Percentiles rank a stretch among this genome's conserved stretches.
Conservation (phyloP, 2,797 vertebrate species). For the Tragelaphus eurycerus region DNA sequence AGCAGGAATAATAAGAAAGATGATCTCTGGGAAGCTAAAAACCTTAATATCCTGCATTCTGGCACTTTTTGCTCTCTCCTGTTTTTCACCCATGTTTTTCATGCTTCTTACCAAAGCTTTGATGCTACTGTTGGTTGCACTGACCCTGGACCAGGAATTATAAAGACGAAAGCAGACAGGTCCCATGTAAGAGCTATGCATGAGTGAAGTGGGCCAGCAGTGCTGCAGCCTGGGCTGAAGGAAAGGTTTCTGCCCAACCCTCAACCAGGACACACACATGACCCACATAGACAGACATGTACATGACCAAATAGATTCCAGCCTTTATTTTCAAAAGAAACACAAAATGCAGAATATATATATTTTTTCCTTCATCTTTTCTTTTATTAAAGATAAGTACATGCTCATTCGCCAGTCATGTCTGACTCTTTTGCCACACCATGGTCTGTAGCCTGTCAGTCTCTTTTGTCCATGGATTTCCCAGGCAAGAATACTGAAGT, state of each 20-base stretch:
- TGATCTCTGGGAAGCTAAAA: neutral
- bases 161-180: neutral
- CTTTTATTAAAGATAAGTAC: constrained; percentile 43
- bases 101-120: neutral
- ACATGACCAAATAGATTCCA: neutral
- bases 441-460: neutral
- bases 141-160: neutral
- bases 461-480: neutral
- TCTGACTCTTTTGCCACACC: neutral
- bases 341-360: neutral
- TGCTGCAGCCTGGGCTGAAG: neutral
- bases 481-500: neutral
- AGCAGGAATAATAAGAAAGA: neutral
- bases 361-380: constrained; percentile 16
- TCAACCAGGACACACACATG: neutral
- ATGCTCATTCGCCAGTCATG: neutral
- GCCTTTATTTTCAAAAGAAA: neutral
- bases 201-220: neutral
- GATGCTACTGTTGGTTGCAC: neutral
- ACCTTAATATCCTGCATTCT: neutral
- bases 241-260: neutral
- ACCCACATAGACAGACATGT: neutral
- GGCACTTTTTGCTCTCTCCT: neutral
- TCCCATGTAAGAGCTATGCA: neutral
- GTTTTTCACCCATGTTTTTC: neutral